phyloP scores from a whole-genome alignment of 2,113 vertebrate genomes.

The Rhombomys opimus region DNA sequence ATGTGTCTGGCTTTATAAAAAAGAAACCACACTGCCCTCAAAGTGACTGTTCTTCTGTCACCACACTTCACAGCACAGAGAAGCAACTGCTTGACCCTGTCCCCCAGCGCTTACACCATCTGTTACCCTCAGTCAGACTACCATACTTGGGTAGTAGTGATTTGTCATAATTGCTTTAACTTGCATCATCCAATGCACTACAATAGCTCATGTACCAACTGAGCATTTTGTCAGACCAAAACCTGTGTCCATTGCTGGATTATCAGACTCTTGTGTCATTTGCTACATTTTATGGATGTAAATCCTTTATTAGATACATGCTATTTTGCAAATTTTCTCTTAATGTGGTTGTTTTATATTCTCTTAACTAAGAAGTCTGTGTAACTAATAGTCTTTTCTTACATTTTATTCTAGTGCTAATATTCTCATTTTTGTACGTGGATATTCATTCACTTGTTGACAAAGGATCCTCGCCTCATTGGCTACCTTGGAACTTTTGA shows the following conservation, averaged over 20 bases:
- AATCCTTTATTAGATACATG: not conserved
- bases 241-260: not conserved
- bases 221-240: not conserved
- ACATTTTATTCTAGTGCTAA: slow-evolving; percentile 27
- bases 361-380: slow-evolving; percentile 26
- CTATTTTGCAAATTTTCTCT: not conserved
- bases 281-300: not conserved
- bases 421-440: not conserved
- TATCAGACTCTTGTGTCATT: not conserved
- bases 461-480: not conserved
- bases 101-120: not conserved
- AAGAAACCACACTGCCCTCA: not conserved
- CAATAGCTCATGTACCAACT: not conserved
- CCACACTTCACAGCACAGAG: not conserved
- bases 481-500: not conserved
- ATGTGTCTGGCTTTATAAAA: not conserved
- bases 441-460: not conserved
- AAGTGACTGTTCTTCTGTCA: not conserved
- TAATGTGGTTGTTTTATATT: not conserved
- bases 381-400: not conserved
- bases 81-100: not conserved
- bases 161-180: not conserved
- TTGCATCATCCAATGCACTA: not conserved
- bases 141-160: not conserved
- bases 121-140: not conserved